Conservation (phyloP, 2,888 invertebrate species). For the Zygothrica quintamaculata region DNA sequence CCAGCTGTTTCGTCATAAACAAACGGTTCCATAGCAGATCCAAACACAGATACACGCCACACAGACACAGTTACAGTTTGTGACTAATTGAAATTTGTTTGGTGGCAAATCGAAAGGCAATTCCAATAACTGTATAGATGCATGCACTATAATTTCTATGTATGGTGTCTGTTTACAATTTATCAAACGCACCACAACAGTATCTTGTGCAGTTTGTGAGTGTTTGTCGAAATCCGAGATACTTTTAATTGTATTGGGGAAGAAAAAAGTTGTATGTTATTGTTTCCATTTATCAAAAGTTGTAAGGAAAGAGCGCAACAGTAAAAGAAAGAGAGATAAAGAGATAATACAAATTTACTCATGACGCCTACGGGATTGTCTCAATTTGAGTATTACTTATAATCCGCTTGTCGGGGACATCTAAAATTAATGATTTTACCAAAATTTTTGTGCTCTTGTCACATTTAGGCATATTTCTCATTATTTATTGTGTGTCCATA, state of each 20-base stretch:
- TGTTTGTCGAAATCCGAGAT: conserved; percentile 58
- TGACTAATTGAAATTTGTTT: conserved; percentile 55
- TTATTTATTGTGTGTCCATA: conserved; percentile 50
- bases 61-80: conserved; percentile 29
- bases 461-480: conserved; percentile 54
- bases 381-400: conserved; percentile 40
- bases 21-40: conserved; percentile 22
- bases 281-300: conserved; percentile 27
- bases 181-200: conserved; percentile 29
- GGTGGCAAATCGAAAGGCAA: conserved; percentile 45
- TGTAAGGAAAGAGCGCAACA: conserved; percentile 1
- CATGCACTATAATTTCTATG: conserved; percentile 18
- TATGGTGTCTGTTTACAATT: conserved; percentile 9
- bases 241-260: conserved; percentile 21
- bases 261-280: conserved; percentile 33
- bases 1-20: conserved; percentile 60
- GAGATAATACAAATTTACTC: conserved; percentile 36
- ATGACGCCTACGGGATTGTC: conserved; percentile 55
- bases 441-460: conserved; percentile 50
- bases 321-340: neutral
- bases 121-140: conserved; percentile 59
- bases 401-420: conserved; percentile 55
- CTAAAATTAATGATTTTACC: conserved; percentile 58
- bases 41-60: conserved; percentile 9
- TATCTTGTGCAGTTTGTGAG: conserved; percentile 34